Conservation (phyloP, 2,888 invertebrate genomes). For the Pollenia amentaria region DNA sequence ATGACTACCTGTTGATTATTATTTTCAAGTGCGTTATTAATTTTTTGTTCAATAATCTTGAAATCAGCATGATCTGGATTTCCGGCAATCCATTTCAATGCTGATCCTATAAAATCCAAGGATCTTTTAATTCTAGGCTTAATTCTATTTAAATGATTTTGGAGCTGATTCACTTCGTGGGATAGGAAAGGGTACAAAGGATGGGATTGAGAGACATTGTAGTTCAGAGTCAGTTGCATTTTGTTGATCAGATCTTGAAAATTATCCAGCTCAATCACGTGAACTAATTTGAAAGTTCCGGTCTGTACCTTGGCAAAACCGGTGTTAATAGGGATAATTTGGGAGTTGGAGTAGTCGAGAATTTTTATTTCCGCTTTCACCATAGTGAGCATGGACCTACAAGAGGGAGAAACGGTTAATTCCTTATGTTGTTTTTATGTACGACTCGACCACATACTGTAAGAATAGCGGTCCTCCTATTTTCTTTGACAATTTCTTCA, state of each 20-base stretch:
- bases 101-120: conserved; percentile 55
- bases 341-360: conserved; percentile 64
- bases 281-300: conserved; percentile 66
- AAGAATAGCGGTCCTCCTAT: conserved; percentile 26
- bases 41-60: conserved; percentile 56
- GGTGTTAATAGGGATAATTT: conserved; percentile 47
- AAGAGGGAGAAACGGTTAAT: neutral
- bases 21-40: conserved; percentile 66
- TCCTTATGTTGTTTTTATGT: conserved; percentile 66
- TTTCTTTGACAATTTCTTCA: conserved; percentile 54
- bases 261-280: conserved; percentile 52
- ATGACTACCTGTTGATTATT: conserved; percentile 69
- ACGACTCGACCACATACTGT: conserved; percentile 43
- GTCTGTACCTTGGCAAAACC: conserved; percentile 59
- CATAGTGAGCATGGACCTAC: neutral
- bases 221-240: neutral
- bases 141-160: neutral
- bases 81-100: conserved; percentile 63
- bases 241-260: conserved; percentile 24
- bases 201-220: neutral
- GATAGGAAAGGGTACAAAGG: conserved; percentile 10
- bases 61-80: conserved; percentile 58
- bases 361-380: conserved; percentile 53
- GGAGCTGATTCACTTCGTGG: neutral
- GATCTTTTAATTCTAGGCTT: conserved; percentile 45